phyloP scores from a whole-genome alignment of 2,888 invertebrate genomes.

The Nephrotoma flavescens region DNA sequence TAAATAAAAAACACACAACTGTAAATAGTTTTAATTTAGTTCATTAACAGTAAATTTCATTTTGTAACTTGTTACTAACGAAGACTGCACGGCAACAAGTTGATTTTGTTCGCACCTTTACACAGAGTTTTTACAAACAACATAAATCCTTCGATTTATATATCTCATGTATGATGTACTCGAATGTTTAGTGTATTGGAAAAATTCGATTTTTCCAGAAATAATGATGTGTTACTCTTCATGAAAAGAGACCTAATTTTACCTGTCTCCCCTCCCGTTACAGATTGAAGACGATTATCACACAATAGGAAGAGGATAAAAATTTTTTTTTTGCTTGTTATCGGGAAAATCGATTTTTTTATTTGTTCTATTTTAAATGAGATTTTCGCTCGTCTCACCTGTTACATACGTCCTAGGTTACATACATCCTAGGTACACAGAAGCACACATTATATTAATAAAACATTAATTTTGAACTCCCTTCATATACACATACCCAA shows the following conservation, averaged over 20 bases:
- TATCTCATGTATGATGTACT: neutral
- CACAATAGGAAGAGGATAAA: neutral
- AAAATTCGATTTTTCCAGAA: neutral
- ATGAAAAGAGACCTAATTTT: neutral
- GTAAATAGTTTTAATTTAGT: too few relatives aligned
- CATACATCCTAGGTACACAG: too few relatives aligned
- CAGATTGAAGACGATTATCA: neutral
- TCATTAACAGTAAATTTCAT: too few relatives aligned
- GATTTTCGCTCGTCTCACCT: neutral
- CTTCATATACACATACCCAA: neutral
- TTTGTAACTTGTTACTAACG: too few relatives aligned
- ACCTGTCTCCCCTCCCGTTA: neutral
- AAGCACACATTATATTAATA: neutral
- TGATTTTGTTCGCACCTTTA: too few relatives aligned
- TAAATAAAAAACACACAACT: too few relatives aligned
- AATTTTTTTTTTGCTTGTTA: neutral
- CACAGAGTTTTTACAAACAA: neutral
- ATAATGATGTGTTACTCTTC: neutral
- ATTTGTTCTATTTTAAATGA: neutral
- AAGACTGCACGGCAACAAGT: too few relatives aligned
- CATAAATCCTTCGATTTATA: neutral
- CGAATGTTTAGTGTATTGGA: neutral
- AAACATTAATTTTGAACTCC: neutral
- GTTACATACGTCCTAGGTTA: too few relatives aligned
- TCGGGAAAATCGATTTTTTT: neutral